These are phyloP conservation scores for Prunella strophiata DNA, from an alignment of 2,797 vertebrate genomes.

Conservation along the genomic window DNA sequence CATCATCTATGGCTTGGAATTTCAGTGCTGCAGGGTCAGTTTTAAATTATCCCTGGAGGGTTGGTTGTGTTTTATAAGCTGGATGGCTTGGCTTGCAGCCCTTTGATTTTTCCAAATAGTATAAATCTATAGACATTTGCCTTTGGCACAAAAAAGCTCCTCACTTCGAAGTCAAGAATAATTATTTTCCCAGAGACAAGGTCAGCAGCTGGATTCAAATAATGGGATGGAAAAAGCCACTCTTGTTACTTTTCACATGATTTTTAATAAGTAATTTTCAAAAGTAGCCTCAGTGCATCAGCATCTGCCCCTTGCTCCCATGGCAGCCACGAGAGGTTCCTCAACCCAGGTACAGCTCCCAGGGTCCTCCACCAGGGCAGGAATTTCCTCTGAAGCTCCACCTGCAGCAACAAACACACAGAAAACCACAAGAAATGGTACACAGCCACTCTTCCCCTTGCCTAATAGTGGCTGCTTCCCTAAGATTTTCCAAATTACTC, in stretches of 20 bases:
- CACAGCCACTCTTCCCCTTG: background rate
- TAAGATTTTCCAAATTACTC: background rate
- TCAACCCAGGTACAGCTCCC: slow-evolving; percentile 1
- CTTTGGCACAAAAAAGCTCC: slow-evolving; percentile 43
- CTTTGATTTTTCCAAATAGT: slow-evolving; percentile 58
- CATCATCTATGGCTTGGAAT: slow-evolving; percentile 38
- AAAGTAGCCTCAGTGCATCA: background rate
- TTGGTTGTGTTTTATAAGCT: slow-evolving; percentile 53
- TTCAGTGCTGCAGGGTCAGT: slow-evolving; percentile 40
- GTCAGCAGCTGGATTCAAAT: slow-evolving; percentile 63
- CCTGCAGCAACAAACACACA: background rate
- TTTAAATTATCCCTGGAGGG: slow-evolving; percentile 53
- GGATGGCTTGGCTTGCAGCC: slow-evolving; percentile 45
- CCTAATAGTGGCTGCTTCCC: background rate
- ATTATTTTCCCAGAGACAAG: slow-evolving; percentile 67
- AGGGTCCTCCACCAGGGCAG: background rate
- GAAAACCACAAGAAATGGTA: background rate
- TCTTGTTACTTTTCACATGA: slow-evolving; percentile 18
- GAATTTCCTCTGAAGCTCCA: background rate
- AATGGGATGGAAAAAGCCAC: slow-evolving; percentile 27
- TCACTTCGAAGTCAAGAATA: slow-evolving; percentile 45
- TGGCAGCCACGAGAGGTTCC: background rate
- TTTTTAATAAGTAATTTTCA: background rate
- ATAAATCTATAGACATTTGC: slow-evolving; percentile 63
- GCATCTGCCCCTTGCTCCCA: background rate